Conservation (phyloP, 2,888 invertebrate species). For the Ypsolopha scabrella region DNA sequence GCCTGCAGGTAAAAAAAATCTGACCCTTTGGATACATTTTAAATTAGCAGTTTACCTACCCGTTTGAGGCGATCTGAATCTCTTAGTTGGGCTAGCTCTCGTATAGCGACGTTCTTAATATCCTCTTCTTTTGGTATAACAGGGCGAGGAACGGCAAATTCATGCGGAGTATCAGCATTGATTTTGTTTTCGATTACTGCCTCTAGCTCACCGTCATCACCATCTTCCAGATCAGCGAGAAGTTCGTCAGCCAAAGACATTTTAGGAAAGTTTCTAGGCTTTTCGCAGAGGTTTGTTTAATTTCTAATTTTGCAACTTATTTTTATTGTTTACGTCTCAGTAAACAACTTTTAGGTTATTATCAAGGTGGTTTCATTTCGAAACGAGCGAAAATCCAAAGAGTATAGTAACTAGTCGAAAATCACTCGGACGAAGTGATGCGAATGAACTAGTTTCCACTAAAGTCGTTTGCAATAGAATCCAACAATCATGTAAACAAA, state of each 20-base stretch:
- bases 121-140: conserved; percentile 72
- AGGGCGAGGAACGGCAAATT: conserved; percentile 57
- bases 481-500: no score
- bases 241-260: conserved; percentile 99
- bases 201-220: conserved; percentile 79
- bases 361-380: no score
- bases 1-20: no score
- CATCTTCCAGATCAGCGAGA: conserved; percentile 96
- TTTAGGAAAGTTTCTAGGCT: conserved; percentile 8
- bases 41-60: conserved; percentile 25
- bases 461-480: no score
- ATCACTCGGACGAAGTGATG: no score
- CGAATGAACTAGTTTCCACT: no score
- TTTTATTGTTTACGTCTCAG: neutral
- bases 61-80: conserved; percentile 81
- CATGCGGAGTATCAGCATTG: conserved; percentile 37
- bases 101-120: conserved; percentile 79
- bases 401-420: neutral
- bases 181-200: conserved; percentile 67
- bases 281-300: neutral
- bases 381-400: neutral
- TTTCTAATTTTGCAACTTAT: neutral
- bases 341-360: neutral
- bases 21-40: neutral
- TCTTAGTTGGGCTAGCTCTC: conserved; percentile 89